These are phyloP conservation scores for Python bivittatus DNA, from an alignment of 2,113 vertebrate genomes.

Conservation along the genomic window DNA sequence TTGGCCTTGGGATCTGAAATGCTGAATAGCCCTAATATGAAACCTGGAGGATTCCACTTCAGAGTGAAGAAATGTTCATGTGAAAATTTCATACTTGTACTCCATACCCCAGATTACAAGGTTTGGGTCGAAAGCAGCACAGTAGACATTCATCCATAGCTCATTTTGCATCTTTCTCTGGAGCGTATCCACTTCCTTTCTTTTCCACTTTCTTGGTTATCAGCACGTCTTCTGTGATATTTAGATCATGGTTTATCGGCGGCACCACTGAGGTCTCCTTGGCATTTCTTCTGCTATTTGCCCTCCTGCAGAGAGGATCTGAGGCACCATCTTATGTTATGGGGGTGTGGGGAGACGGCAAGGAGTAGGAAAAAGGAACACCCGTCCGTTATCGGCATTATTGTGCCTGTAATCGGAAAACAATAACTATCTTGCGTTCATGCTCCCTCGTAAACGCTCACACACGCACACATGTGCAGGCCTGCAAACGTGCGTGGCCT, in stretches of 20 bases:
- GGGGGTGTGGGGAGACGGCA: not conserved
- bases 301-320: conserved; percentile 30
- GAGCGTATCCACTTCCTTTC: not conserved
- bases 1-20: not conserved
- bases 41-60: no score
- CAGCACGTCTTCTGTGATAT: conserved; percentile 17
- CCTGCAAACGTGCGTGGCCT: not conserved
- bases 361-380: not conserved
- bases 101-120: not conserved
- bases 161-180: not conserved
- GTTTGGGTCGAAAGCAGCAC: not conserved
- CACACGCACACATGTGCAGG: not conserved
- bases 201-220: conserved; percentile 20
- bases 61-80: no score
- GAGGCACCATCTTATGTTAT: conserved; percentile 12
- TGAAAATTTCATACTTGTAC: not conserved
- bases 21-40: not conserved
- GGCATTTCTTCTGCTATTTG: conserved; percentile 42
- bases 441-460: no score
- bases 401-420: conserved; percentile 54
- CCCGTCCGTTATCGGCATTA: conserved; percentile 53
- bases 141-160: not conserved
- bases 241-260: conserved; percentile 15
- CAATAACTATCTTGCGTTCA: not conserved
- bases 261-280: conserved; percentile 32